Percentiles rank a stretch among this genome's conserved stretches.
Evolutionary conservation across 2,113 vertebrate genomes (phyloP).

Genomic region (Mobula birostris): DNA sequence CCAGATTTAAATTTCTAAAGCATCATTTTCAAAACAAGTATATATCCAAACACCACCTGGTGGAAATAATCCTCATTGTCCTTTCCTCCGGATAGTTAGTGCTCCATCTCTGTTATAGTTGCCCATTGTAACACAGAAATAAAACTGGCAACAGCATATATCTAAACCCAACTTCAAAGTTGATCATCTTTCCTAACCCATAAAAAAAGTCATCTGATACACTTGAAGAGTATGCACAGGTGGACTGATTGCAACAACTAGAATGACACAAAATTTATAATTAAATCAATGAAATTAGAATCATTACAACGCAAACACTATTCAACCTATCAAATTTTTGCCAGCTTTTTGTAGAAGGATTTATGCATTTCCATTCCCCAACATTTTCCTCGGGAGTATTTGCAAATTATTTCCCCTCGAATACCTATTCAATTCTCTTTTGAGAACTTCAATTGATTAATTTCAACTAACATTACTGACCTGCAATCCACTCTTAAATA

Average conservation of each 20-base stretch:
- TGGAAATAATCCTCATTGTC: neutral
- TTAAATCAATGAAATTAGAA: neutral
- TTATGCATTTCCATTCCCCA: too few relatives aligned
- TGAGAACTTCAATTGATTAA: too few relatives aligned
- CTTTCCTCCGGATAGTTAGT: neutral
- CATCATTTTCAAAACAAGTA: neutral
- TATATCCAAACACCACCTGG: neutral
- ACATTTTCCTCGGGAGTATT: too few relatives aligned
- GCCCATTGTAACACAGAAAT: neutral
- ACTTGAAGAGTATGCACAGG: neutral
- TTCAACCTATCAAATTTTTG: too few relatives aligned
- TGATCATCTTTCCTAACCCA: neutral
- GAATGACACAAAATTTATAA: neutral
- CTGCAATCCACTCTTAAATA: too few relatives aligned
- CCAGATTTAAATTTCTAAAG: neutral
- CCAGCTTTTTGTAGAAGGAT: too few relatives aligned
- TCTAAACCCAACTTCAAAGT: neutral
- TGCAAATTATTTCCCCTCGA: too few relatives aligned
- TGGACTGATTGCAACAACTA: neutral
- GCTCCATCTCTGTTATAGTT: neutral
- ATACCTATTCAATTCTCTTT: too few relatives aligned
- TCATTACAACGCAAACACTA: neutral
- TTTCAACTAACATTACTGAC: too few relatives aligned
- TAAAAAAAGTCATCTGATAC: neutral
- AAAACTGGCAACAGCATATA: neutral